A percentile compares a stretch with the other conserved stretches of the same genome.
Conservation (phyloP, 2,797 vertebrate genomes). For the Alectoris magna region DNA sequence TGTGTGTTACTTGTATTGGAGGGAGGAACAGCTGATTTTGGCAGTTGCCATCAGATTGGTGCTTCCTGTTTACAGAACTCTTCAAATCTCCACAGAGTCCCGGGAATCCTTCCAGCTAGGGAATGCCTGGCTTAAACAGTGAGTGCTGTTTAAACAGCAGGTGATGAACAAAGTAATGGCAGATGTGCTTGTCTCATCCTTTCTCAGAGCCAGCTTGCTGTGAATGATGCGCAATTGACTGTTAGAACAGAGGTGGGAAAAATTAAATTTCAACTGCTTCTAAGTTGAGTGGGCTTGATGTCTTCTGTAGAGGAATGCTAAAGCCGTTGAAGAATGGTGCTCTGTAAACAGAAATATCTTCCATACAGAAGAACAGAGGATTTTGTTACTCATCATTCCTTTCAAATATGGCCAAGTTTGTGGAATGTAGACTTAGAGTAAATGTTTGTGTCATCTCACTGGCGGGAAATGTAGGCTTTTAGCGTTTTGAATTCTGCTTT, state of each 20-base stretch:
- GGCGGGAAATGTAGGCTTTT: slow-evolving; percentile 56
- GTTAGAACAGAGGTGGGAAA: slow-evolving; percentile 40
- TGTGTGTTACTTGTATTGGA: slow-evolving; percentile 20
- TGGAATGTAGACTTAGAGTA: slow-evolving; percentile 67
- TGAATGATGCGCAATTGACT: slow-evolving; percentile 7
- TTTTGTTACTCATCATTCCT: slow-evolving; percentile 73
- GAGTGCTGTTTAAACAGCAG: slow-evolving; percentile 70
- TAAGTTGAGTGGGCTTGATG: background rate
- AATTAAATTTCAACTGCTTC: slow-evolving; percentile 20
- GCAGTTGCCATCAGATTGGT: slow-evolving; percentile 40
- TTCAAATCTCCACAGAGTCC: slow-evolving; percentile 1
- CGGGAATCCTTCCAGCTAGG: slow-evolving; percentile 59
- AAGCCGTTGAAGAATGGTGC: slow-evolving; percentile 18
- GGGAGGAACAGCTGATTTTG: slow-evolving; percentile 59
- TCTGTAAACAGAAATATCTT: slow-evolving; percentile 67
- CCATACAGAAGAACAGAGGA: slow-evolving; percentile 58
- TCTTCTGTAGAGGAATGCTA: background rate
- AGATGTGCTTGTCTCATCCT: slow-evolving; percentile 61
- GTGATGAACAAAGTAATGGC: slow-evolving; percentile 68
- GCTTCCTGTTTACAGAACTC: slow-evolving; percentile 73
- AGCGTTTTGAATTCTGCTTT: slow-evolving; percentile 52
- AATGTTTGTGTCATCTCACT: slow-evolving; percentile 73
- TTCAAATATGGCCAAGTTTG: slow-evolving; percentile 73
- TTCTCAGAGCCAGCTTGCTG: slow-evolving; percentile 39
- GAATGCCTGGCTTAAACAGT: slow-evolving; percentile 66